Conservation (phyloP, 2,888 invertebrate species). For the Parnassius mnemosyne region DNA sequence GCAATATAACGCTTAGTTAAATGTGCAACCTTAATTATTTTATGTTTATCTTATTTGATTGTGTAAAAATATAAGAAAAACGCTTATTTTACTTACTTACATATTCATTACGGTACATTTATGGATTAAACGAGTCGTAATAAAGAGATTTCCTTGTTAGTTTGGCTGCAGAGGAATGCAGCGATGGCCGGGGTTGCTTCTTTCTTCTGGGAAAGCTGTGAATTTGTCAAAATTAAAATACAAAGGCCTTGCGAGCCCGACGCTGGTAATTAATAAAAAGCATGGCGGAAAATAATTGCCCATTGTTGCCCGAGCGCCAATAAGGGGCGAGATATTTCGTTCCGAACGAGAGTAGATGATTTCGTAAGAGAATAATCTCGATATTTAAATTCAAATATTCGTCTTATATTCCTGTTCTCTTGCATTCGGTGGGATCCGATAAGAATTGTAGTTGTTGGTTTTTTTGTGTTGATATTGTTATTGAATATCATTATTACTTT, state of each 20-base stretch:
- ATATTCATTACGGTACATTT: conserved; percentile 46
- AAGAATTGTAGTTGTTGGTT: conserved; percentile 8
- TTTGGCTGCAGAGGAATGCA: conserved; percentile 33
- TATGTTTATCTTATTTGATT: conserved; percentile 36
- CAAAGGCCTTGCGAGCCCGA: conserved; percentile 58
- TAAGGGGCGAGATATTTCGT: conserved; percentile 29
- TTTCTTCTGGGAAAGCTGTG: conserved; percentile 59
- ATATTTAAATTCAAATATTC: conserved; percentile 26
- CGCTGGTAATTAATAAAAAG: conserved; percentile 67
- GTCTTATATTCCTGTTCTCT: conserved; percentile 16
- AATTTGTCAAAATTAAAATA: conserved; percentile 74
- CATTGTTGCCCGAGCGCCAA: conserved; percentile 52
- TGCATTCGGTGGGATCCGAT: conserved; percentile 14
- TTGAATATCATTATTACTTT: conserved; percentile 9
- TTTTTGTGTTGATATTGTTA: conserved; percentile 19
- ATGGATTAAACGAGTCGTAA: conserved; percentile 42
- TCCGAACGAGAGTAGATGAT: conserved; percentile 22
- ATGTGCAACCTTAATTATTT: conserved; percentile 37
- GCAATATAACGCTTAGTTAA: conserved; percentile 41
- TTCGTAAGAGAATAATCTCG: conserved; percentile 25
- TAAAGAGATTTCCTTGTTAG: conserved; percentile 51
- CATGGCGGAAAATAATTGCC: conserved; percentile 65
- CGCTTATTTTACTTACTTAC: conserved; percentile 41
- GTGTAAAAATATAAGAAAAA: conserved; percentile 41
- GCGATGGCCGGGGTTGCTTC: conserved; percentile 32